A percentile compares a stretch with the other conserved stretches of the same genome.
Conservation (phyloP, 2,888 invertebrate genomes). For the Acronicta leporina region DNA sequence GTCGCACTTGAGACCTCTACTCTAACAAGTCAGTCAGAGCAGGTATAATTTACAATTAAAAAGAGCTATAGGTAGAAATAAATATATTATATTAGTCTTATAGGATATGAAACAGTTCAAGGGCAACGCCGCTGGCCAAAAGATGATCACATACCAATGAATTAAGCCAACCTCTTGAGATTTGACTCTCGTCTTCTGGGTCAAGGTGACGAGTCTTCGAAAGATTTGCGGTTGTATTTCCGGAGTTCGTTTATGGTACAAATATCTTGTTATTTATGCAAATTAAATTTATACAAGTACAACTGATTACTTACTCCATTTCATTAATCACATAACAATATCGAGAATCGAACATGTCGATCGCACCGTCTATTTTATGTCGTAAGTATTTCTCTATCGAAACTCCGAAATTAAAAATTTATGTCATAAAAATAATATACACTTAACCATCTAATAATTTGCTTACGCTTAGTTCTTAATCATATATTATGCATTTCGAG, state of each 20-base stretch:
- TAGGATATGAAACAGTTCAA: constrained; percentile 16
- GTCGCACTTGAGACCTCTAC: background rate
- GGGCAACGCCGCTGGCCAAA: constrained; percentile 25
- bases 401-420: too few species aligned
- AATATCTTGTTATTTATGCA: background rate
- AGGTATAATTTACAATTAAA: too few species aligned
- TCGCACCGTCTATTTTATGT: too few species aligned
- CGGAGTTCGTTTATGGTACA: constrained; percentile 15
- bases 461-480: constrained; percentile 18
- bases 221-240: constrained; percentile 22
- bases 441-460: constrained; percentile 24
- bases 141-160: constrained; percentile 15
- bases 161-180: constrained; percentile 26
- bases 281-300: background rate
- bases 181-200: constrained; percentile 12
- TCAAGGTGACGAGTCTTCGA: constrained; percentile 32
- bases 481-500: constrained; percentile 21
- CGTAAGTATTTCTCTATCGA: too few species aligned
- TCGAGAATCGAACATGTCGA: too few species aligned
- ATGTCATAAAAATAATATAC: background rate
- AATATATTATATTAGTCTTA: background rate
- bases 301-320: too few species aligned
- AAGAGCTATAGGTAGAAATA: too few species aligned
- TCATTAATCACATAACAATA: too few species aligned
- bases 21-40: background rate